Evolutionary conservation across 2,113 vertebrate genomes (phyloP), one percentile per base, ranked within the genome.

Genomic region (Hydropotes inermis): DNA sequence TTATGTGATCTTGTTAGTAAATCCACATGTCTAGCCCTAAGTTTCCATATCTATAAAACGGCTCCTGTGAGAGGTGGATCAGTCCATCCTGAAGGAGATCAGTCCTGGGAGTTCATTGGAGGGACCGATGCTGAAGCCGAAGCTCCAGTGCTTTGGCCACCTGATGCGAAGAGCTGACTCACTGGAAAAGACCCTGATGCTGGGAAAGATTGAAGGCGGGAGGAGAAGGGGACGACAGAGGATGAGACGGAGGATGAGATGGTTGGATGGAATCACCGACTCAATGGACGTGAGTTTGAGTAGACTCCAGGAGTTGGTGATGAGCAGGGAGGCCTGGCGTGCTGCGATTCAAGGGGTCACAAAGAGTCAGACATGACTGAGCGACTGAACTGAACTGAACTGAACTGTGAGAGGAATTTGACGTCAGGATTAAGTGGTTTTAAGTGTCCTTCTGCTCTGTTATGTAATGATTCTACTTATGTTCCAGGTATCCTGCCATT

Each of bases 131-230:
- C 19, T 36, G n/a, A 70, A 36, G n/a, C 19, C 39, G 67, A 70
- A 70, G 23, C 67, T 12, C 9, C 9, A 36, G 23, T 36, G 6
- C n/a, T 70, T 36, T 36, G 64, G 64, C 64, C 64, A 70, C 64
- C n/a, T 36, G 9, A 70, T 70, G 4, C 0, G 0, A 70, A 70
- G n/a, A 70, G 0, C 64, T 70, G n/a, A 70, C 17, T 70, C 64
- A 36, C 0, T 70, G 17, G 64, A 70, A 36, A 70, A 70, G 64
- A 70, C 64, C 9, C 17, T 36, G 4, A 70, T 3, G n/a, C n/a
- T 70, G n/a, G 64, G 64, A 70, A 36, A 11, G n/a, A 36, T 11
- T 70, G 17, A 70, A 2, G 64, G n/a, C 4, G 0, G 9, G n/a
- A 36, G 4, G 64, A 70, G 64, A 36, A 70, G 10, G n/a, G 10